Base-by-base conservation (phyloP, 1,140 invertebrate species). In the Babylonia areolata region DNA sequence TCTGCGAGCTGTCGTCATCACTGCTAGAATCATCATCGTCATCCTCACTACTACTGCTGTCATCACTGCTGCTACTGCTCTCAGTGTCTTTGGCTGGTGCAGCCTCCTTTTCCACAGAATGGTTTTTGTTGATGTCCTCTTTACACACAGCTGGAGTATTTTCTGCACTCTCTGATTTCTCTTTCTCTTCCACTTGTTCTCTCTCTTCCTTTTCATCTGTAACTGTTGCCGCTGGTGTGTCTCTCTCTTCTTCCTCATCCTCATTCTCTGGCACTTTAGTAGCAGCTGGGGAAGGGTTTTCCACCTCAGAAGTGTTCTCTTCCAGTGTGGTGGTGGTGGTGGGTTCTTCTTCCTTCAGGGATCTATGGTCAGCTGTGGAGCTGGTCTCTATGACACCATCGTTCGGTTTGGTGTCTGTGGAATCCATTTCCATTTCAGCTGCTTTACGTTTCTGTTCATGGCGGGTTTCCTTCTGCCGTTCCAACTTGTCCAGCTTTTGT, bases 1-100 rank as follows among this genome's bases (percentile, higher is more conserved):
- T 89, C 20, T 87, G 35, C 42, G 51, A 78, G 37, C 88, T 87
- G 51, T 82, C 83, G 33, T 88, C 88, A 64, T 85, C 85, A 88
- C 85, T 86, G 23, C 81, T 84, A 51, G 85, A 87, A 23, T 85
- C 83, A 35, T 89, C 86, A 84, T 87, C 64, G n/a, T 81, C 85
- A 31, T 88, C 85, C 39, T 75, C 69, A 58, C 64, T 69, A 33
- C 64, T 73, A 75, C 64, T 73, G 28, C 37, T 75, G 3, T 82
- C 81, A 46, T 75, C 69, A 33, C 35, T 35, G 39, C 82, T 84
- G 69, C 82, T 84, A 39, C 69, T 75, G 40, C 82, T 84, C 20
- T 85, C 87, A n/a, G 85, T 83, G 46, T 88, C 86, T 77, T 78
- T 39, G 31, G 81, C 86, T 39, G 75, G n/a, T 80, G 81, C 78